These are phyloP conservation scores for Champsocephalus gunnari DNA, from an alignment of 2,797 vertebrate species.

Conservation along the genomic window DNA sequence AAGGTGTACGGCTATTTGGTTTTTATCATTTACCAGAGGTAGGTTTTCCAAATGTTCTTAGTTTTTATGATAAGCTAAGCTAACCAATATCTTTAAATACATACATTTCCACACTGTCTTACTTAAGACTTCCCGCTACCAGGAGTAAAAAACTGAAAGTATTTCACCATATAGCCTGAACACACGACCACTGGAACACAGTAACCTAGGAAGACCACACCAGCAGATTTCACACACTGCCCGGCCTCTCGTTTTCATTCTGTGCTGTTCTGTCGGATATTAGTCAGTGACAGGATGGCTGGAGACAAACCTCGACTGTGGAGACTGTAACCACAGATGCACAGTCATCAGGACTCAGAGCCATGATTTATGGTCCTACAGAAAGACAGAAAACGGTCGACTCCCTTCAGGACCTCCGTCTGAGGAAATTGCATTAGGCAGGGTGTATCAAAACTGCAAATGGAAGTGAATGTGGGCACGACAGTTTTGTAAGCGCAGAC, in stretches of 20 bases:
- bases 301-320: conserved; percentile 47
- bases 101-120: conserved; percentile 35
- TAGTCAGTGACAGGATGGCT: conserved; percentile 74
- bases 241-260: conserved; percentile 66
- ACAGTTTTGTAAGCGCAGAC: conserved; percentile 49
- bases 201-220: conserved; percentile 45
- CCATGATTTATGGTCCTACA: conserved; percentile 72
- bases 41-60: not conserved
- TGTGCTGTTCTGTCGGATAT: conserved; percentile 66
- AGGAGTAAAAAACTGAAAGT: conserved; percentile 45
- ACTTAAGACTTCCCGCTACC: conserved; percentile 36
- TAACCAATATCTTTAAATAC: conserved; percentile 7
- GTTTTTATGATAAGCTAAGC: conserved; percentile 26
- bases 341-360: conserved; percentile 78
- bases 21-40: not conserved
- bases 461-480: conserved; percentile 60
- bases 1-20: not conserved
- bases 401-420: conserved; percentile 68
- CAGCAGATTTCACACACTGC: conserved; percentile 41
- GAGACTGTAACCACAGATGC: conserved; percentile 74
- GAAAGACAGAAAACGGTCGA: conserved; percentile 79
- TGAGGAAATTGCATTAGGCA: conserved; percentile 77
- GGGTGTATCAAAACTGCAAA: conserved; percentile 63
- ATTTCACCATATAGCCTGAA: conserved; percentile 44
- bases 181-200: conserved; percentile 37